Conservation (phyloP, 2,797 vertebrate species). For the Prionace glauca region DNA sequence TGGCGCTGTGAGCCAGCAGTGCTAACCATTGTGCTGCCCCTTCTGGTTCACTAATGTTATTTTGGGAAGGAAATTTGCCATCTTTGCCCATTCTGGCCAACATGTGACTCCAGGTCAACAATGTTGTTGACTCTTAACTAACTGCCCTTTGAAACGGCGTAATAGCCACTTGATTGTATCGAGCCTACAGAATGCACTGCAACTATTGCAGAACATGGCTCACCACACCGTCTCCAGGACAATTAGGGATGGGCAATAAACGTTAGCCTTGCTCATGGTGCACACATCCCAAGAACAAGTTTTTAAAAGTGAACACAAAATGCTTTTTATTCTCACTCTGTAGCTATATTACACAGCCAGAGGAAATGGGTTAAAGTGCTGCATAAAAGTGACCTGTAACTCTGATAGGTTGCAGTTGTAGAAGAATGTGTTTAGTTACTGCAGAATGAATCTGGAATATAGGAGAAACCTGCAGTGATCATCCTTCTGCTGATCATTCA, state of each 20-base stretch:
- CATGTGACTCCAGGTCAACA: too few species aligned
- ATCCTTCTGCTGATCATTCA: background rate
- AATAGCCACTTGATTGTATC: too few species aligned
- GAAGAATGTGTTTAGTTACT: background rate
- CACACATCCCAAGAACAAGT: too few species aligned
- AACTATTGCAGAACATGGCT: too few species aligned
- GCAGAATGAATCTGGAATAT: background rate
- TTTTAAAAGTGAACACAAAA: background rate
- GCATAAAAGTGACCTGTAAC: background rate
- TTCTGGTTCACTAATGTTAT: too few species aligned
- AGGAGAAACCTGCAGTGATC: background rate
- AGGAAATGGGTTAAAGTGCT: background rate
- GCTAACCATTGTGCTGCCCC: too few species aligned
- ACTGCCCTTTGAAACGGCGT: background rate
- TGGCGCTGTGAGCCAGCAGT: too few species aligned
- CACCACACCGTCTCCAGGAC: too few species aligned
- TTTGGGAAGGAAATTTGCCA: too few species aligned
- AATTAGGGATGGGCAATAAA: background rate
- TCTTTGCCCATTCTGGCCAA: too few species aligned
- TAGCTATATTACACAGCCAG: background rate
- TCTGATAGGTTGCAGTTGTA: background rate
- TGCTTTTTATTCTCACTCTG: background rate
- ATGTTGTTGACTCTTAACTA: background rate
- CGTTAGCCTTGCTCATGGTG: too few species aligned
- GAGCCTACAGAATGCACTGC: too few species aligned